phyloP scores from a whole-genome alignment of 2,888 invertebrate species.

The Ennomos erosarius region DNA sequence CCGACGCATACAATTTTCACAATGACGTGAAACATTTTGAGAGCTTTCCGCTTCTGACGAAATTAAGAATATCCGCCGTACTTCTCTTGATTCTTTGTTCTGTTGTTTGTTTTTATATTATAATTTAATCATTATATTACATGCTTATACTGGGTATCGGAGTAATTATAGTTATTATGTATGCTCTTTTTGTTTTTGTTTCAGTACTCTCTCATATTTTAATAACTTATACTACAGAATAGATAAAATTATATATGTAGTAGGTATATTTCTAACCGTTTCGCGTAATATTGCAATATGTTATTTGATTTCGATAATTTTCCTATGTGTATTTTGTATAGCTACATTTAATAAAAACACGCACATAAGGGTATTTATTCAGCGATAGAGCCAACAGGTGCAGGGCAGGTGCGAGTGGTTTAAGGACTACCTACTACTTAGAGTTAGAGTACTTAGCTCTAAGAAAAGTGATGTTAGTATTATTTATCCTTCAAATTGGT shows the following conservation, averaged over 20 bases:
- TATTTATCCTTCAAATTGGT: background rate
- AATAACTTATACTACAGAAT: too few relatives aligned
- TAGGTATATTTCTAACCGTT: too few relatives aligned
- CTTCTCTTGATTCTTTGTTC: background rate
- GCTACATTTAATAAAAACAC: too few relatives aligned
- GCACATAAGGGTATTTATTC: conserved; percentile 14
- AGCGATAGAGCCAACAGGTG: conserved; percentile 25
- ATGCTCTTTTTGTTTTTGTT: too few relatives aligned
- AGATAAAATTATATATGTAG: too few relatives aligned
- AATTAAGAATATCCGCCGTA: conserved; percentile 12
- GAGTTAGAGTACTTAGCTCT: conserved; percentile 2
- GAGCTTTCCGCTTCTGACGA: conserved; percentile 34
- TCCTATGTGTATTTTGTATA: too few relatives aligned
- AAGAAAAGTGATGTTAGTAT: conserved; percentile 21
- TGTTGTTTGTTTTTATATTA: too few relatives aligned
- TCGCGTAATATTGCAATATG: conserved; percentile 1
- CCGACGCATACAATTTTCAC: conserved; percentile 73
- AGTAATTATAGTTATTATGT: too few relatives aligned
- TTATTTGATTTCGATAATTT: too few relatives aligned
- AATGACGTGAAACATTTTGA: conserved; percentile 56
- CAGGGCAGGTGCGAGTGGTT: conserved; percentile 32
- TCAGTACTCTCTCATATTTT: too few relatives aligned
- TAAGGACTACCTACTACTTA: conserved; percentile 9
- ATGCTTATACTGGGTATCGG: too few relatives aligned
- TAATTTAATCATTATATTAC: too few relatives aligned